Evolutionary conservation across 2,888 invertebrate species (phyloP).

Genomic region (Cheilosia grossa): DNA sequence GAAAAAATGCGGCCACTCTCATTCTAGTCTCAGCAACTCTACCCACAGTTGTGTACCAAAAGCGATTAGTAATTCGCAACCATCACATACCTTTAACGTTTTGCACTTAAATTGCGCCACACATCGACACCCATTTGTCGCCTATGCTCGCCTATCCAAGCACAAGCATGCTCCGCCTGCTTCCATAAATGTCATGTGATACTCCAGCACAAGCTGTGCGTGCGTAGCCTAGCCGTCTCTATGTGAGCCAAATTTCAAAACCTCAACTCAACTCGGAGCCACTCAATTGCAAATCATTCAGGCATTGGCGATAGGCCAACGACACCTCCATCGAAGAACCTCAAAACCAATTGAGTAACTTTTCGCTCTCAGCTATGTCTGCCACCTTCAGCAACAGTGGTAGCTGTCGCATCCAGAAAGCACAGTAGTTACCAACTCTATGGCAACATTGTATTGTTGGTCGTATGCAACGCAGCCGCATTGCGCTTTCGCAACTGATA

Average conservation of each 20-base stretch:
- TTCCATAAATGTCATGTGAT: conserved; percentile 31
- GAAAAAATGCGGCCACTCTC: too few relatives aligned
- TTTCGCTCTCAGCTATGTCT: neutral
- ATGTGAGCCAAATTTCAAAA: conserved; percentile 13
- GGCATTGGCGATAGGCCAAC: conserved; percentile 32
- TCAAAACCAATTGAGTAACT: conserved; percentile 25
- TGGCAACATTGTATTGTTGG: conserved; percentile 46
- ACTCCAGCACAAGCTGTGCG: neutral
- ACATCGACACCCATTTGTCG: conserved; percentile 17
- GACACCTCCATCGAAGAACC: conserved; percentile 28
- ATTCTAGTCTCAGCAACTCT: too few relatives aligned
- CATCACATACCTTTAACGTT: neutral
- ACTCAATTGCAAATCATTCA: conserved; percentile 33
- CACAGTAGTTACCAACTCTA: too few relatives aligned
- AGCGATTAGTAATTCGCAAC: neutral
- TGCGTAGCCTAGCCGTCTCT: neutral
- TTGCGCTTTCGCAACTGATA: conserved; percentile 53
- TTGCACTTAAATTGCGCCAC: conserved; percentile 6
- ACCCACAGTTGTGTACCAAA: neutral
- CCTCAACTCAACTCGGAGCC: conserved; percentile 21
- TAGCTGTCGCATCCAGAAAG: too few relatives aligned
- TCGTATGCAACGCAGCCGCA: conserved; percentile 16
- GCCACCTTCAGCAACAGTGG: neutral
- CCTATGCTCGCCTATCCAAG: neutral
- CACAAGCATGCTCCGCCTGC: neutral